Evolutionary conservation across 2,888 invertebrate genomes (phyloP), one percentile per base, ranked within the genome.

Genomic region (Drosophila testacea): DNA sequence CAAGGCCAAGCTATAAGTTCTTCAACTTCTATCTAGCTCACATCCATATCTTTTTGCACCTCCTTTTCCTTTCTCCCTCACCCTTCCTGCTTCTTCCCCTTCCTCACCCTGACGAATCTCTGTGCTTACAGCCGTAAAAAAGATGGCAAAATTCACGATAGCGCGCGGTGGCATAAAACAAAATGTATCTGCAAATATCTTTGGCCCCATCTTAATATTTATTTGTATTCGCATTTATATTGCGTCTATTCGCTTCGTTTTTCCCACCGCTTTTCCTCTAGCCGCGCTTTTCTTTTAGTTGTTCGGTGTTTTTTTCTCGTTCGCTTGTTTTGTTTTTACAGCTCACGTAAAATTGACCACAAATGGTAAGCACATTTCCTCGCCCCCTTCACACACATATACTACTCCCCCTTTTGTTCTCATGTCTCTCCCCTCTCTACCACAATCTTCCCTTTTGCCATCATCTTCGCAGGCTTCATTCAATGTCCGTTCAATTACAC

Each of bases 401-500:
- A 22, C 50, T 11, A 11, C 10, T n/a, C 6, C 39, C 11, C 22
- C 16, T 16, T 6, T 38, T 6, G 2, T 32, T 32, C 9, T n/a
- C n/a, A 56, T 22, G 13, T 38, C 11, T 10, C 7, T 7, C 5
- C 6, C 6, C 32, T 16, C 38, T 7, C 4, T 9, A 3, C n/a
- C 47, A 6, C 48, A 9, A 9, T 13, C 34, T 4, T 4, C 27
- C 39, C 38, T 22, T n/a, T 22, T 63, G 73, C 69, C 66, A 56
- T 72, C 59, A 70, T 81, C 68, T 56, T 72, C 65, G 76, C 84
- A 81, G 85, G 61, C 81, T 83, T 88, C 79, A 78, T 83, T 85
- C 83, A 86, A 85, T 83, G 83, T 81, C 85, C 85, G 72, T 87
- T 84, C 89, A 85, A 85, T 85, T 87, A 85, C 88, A 85, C 84